Evolutionary conservation across 2,888 invertebrate genomes (phyloP).

Genomic region (Cerceris ruficornis): DNA sequence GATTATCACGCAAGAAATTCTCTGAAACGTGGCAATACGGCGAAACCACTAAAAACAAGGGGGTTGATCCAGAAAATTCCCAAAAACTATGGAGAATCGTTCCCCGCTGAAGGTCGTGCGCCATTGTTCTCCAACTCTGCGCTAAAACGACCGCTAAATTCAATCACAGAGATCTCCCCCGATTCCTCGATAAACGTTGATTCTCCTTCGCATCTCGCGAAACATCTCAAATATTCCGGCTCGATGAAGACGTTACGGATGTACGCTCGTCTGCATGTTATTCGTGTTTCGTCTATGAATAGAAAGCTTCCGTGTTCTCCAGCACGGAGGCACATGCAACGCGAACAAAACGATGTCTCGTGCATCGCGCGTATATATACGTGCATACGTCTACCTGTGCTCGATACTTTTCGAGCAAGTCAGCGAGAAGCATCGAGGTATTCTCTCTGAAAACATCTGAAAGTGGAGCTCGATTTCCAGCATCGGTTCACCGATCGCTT

Average conservation of each 20-base stretch:
- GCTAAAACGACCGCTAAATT: not conserved
- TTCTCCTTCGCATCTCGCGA: not conserved
- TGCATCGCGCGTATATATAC: constrained; percentile 8
- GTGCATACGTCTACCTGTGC: constrained; percentile 14
- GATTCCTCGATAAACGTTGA: constrained; percentile 28
- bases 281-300: constrained; percentile 35
- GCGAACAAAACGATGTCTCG: constrained; percentile 23
- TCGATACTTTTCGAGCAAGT: constrained; percentile 31
- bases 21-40: no score
- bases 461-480: constrained; percentile 4
- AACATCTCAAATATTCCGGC: constrained; percentile 14
- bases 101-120: not conserved
- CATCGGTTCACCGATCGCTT: constrained; percentile 7
- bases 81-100: no score
- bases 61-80: no score
- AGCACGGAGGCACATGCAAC: constrained; percentile 2
- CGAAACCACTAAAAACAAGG: no score
- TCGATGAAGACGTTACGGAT: constrained; percentile 35
- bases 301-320: constrained; percentile 13
- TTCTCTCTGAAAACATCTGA: constrained; percentile 22
- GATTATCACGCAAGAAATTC: no score
- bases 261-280: constrained; percentile 39
- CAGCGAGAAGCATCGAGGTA: constrained; percentile 36
- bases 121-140: not conserved
- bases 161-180: not conserved